phyloP scores from a whole-genome alignment of 2,797 vertebrate species.

The Phalanger gymnotis region DNA sequence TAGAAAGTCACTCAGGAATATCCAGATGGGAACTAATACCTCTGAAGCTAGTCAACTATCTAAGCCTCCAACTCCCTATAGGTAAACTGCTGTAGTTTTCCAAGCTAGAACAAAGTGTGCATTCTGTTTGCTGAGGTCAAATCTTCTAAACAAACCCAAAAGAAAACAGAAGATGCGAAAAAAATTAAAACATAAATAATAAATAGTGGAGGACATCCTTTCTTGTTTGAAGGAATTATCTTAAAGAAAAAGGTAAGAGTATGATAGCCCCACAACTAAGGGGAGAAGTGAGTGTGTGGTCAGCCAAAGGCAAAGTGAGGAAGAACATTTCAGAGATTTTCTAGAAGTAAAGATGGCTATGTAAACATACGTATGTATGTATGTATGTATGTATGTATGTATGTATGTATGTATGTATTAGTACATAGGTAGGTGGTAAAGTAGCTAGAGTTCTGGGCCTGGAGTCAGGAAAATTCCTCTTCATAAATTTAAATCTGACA shows the following conservation, averaged over 20 bases:
- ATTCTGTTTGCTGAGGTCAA: background rate
- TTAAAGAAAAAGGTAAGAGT: background rate
- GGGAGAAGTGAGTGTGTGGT: background rate
- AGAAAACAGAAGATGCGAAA: background rate
- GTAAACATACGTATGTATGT: background rate
- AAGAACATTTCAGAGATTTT: background rate
- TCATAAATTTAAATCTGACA: background rate
- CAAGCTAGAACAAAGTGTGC: background rate
- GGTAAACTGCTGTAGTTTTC: background rate
- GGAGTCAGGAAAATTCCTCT: background rate
- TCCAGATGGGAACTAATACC: background rate
- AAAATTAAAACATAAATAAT: background rate
- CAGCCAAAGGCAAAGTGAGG: background rate
- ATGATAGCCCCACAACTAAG: background rate
- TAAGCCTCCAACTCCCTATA: background rate
- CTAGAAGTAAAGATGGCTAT: background rate
- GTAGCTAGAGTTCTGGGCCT: background rate
- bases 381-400: background rate
- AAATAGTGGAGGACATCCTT: background rate
- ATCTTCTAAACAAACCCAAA: background rate
- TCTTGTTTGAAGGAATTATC: background rate
- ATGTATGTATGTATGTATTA: background rate
- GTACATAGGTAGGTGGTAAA: background rate
- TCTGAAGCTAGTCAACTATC: background rate
- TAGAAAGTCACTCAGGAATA: background rate